Evolutionary conservation across 2,888 invertebrate species (phyloP).

Genomic region (Craniophora ligustri): DNA sequence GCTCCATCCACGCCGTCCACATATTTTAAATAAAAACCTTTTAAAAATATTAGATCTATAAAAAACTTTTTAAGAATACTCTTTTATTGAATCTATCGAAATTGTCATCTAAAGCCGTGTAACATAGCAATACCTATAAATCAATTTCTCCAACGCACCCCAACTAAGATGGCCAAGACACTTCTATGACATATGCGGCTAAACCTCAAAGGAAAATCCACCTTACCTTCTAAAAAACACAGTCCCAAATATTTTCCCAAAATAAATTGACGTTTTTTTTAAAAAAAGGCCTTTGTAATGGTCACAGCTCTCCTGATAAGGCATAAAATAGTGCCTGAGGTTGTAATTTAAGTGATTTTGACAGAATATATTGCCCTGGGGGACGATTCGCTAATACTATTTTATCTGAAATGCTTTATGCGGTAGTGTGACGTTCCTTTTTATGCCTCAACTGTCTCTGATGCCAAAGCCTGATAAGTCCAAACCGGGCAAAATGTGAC

Average conservation of each 20-base stretch:
- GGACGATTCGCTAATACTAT: slow-evolving; percentile 62
- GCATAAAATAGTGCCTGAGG: slow-evolving; percentile 72
- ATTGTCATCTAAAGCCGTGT: slow-evolving; percentile 61
- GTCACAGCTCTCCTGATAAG: slow-evolving; percentile 67
- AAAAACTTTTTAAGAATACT: slow-evolving; percentile 15
- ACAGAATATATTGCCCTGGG: slow-evolving; percentile 64
- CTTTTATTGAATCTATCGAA: slow-evolving; percentile 42
- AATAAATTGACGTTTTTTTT: slow-evolving; percentile 20
- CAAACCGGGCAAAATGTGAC: slow-evolving; percentile 37
- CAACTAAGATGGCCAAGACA: slow-evolving; percentile 42
- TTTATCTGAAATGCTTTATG: slow-evolving; percentile 61
- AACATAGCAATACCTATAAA: slow-evolving; percentile 69
- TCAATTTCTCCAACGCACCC: slow-evolving; percentile 67
- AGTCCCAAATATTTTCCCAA: slow-evolving; percentile 17
- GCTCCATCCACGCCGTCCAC: too few species aligned
- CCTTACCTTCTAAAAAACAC: not conserved
- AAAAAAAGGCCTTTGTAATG: slow-evolving; percentile 54
- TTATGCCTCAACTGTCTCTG: slow-evolving; percentile 41
- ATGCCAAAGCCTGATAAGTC: slow-evolving; percentile 42
- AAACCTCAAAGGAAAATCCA: slow-evolving; percentile 14
- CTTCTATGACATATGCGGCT: slow-evolving; percentile 46
- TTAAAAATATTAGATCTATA: not conserved
- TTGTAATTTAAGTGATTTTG: slow-evolving; percentile 76
- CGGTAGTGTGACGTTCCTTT: slow-evolving; percentile 36
- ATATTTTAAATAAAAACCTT: too few species aligned